Base-by-base conservation (phyloP, 1,140 invertebrate genomes). In the Cryptotermes secundus region DNA sequence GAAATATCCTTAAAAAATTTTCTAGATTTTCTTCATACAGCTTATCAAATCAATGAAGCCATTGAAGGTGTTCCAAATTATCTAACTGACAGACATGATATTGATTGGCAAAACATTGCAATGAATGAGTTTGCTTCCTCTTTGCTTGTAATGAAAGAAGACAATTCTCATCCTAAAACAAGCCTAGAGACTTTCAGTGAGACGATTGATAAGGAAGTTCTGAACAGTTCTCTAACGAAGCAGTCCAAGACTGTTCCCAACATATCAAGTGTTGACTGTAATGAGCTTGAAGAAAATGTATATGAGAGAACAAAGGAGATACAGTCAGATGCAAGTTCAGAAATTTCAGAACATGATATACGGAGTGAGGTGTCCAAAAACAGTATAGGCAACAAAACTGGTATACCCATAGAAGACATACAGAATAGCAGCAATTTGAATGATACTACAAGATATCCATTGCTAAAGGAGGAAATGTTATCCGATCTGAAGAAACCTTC, bases 11-110 rank as follows among this genome's bases (percentile, higher is more conserved):
- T 94, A 34, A 92, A 92, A 89, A 92, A 94, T 86, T 95, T 95
- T 88, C 92, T 95, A 85, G 94, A 94, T 87, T 94, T 95, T 88
- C 92, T 95, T 90, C 92, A 92, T 88, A 94, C 93, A 19, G 93
- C 94, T 3, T 95, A 95, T 89, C 93, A 94, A 89, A 89, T 92
- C 81, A 90, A 86, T 34, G 85, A 83, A 42, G 38, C 38, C n/a
- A 80, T 81, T 49, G 80, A 84, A 65, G 79, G 84, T n/a, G 80
- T 53, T 84, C 31, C 59, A 65, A 19, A 83, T 36, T 34, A 81
- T 26, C 35, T 81, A 45, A 26, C 7, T 81, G 42, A 38, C 3
- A 36, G 35, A 45, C 2, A 26, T n/a, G 35, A 81, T 7, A 36
- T 81, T 31, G 80, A 81, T 14, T 81, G 80, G 80, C 80, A 81